Percentiles rank a stretch among this genome's conserved stretches.
These are phyloP conservation scores for Himalopsyche kuldschensis DNA, from an alignment of 2,888 invertebrate species.

Conservation along the genomic window DNA sequence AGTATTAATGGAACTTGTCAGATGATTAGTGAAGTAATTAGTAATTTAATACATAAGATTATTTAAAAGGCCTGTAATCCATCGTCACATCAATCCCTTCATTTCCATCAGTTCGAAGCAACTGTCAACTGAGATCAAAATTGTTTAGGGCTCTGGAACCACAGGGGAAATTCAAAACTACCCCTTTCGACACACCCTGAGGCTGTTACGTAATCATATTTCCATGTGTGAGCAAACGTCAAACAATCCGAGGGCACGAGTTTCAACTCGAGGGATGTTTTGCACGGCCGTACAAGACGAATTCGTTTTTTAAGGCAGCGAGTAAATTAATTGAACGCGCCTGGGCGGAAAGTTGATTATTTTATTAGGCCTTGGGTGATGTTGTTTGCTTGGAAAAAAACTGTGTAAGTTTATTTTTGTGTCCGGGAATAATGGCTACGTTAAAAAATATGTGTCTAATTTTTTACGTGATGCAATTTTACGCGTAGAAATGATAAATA, in stretches of 20 bases:
- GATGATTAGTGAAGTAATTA: neutral
- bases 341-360: slow-evolving; percentile 8
- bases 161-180: slow-evolving; percentile 23
- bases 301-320: neutral
- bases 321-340: neutral
- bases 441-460: neutral
- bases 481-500: neutral
- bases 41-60: neutral
- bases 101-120: slow-evolving; percentile 7
- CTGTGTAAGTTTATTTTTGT: neutral
- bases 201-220: slow-evolving; percentile 31
- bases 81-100: neutral
- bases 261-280: neutral
- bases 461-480: neutral
- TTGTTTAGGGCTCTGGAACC: slow-evolving; percentile 10
- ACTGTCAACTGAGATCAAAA: slow-evolving; percentile 21
- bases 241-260: neutral
- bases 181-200: slow-evolving; percentile 12
- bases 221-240: slow-evolving; percentile 10
- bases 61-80: neutral
- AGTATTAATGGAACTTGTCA: neutral
- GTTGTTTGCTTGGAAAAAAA: neutral
- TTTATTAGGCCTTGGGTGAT: neutral
- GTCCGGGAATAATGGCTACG: neutral
- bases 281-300: neutral